Evolutionary conservation across 2,888 invertebrate genomes (phyloP).

Genomic region (Thymelicus lineola): DNA sequence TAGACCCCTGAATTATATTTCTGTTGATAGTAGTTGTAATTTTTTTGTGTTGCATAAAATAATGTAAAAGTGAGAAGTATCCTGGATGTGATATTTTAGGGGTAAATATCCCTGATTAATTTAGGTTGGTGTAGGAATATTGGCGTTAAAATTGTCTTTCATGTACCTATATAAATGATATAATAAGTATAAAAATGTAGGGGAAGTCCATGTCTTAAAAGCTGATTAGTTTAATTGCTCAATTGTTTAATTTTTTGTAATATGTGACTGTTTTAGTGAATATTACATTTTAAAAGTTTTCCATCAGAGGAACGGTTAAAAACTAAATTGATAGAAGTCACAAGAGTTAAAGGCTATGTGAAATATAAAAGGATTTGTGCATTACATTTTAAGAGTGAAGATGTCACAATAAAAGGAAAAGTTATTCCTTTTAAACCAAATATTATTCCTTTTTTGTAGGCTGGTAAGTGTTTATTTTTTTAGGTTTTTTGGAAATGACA

Average conservation of each 20-base stretch:
- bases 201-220: too few species aligned
- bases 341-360: background rate
- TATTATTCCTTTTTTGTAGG: background rate
- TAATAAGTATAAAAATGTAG: too few species aligned
- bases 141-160: too few species aligned
- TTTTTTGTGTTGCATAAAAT: background rate
- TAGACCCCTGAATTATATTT: background rate
- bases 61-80: slow-evolving; percentile 1
- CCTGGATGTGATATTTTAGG: slow-evolving; percentile 8
- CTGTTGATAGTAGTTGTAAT: background rate
- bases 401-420: background rate
- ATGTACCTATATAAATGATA: too few species aligned
- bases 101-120: background rate
- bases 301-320: background rate
- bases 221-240: too few species aligned
- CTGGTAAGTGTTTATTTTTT: background rate
- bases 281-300: background rate
- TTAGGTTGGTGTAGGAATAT: too few species aligned
- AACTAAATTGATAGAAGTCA: background rate
- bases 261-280: background rate
- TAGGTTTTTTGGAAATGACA: too few species aligned
- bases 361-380: slow-evolving; percentile 2
- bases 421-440: background rate
- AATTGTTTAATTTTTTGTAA: background rate
- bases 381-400: background rate